Percentiles rank a stretch among this genome's conserved stretches.
These are phyloP conservation scores for Benthosema pterotum DNA, from an alignment of 2,797 vertebrate genomes.

Conservation along the genomic window DNA sequence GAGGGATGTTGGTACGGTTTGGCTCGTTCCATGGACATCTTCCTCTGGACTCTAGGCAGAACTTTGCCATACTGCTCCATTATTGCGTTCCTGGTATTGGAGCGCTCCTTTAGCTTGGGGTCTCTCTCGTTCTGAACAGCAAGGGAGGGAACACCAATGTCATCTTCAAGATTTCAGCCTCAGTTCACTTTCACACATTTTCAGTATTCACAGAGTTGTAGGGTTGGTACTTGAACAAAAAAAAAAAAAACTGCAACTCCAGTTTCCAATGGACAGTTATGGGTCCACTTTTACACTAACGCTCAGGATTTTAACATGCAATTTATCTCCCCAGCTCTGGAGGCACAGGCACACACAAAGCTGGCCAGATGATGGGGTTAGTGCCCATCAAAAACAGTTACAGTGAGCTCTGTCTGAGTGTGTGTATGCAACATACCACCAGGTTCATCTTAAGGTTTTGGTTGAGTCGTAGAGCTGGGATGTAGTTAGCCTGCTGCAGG, in stretches of 20 bases:
- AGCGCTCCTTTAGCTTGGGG: slow-evolving; percentile 86
- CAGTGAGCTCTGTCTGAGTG: neutral
- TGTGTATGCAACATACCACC: slow-evolving; percentile 71
- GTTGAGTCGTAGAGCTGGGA: slow-evolving; percentile 91
- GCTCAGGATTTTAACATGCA: too few relatives aligned
- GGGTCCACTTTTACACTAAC: too few relatives aligned
- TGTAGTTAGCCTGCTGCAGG: slow-evolving; percentile 92
- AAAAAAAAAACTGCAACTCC: too few relatives aligned
- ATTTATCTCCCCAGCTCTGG: too few relatives aligned
- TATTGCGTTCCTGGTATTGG: slow-evolving; percentile 88
- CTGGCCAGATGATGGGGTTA: too few relatives aligned
- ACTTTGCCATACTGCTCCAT: slow-evolving; percentile 90
- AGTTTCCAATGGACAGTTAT: too few relatives aligned
- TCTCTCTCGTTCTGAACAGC: slow-evolving; percentile 85
- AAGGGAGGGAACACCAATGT: neutral
- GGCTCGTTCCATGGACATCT: slow-evolving; percentile 86
- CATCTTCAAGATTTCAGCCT: too few relatives aligned
- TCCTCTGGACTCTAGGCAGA: slow-evolving; percentile 90
- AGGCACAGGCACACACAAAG: too few relatives aligned
- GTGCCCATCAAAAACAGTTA: too few relatives aligned
- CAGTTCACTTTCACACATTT: too few relatives aligned
- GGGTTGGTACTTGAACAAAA: too few relatives aligned
- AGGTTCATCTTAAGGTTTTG: slow-evolving; percentile 87
- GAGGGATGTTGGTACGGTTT: slow-evolving; percentile 86
- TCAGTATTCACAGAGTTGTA: too few relatives aligned